Evolutionary conservation across 2,113 vertebrate species (phyloP), one percentile per base, ranked within the genome.

Genomic region (Hoplias malabaricus): DNA sequence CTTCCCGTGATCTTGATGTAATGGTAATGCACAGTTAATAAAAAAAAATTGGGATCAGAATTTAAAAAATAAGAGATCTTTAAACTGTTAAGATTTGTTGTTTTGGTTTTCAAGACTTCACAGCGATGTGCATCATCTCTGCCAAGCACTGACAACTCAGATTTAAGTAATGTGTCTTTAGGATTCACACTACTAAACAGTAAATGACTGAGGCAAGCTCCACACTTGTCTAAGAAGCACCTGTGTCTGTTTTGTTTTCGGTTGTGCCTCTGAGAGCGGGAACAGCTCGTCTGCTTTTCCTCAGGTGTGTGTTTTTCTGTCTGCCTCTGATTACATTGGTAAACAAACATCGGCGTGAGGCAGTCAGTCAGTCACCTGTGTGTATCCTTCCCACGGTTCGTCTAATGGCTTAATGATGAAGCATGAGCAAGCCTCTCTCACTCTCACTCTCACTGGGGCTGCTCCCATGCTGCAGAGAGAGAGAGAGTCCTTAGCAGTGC

Each of bases 191-290:
- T 13, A 14, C 0, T 56, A 11, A 29, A 27, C 62, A 76, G 16
- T 33, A 68, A 76, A 57, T 33, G 73, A 48, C 73, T 67, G 74
- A 67, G 50, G 74, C 63, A 40, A 43, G 25, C 84, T 91, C 92
- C 93, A 27, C 88, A 93, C 94, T 93, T 74, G 92, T 94, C 14
- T 34, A 9, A n/a, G 10, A 34, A 40, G 48, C 42, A 48, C 62
- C 25, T 43, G 5, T 31, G 25, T 19, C 5, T 25, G 23, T 25
- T 5, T 27, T 76, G 21, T 53, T 94, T 91, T 92, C 94, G 93
- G 93, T 90, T 90, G 93, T 94, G 90, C 92, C 94, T 95, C 94
- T 93, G 88, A 68, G 61, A 43, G 46, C 38, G 5, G 2, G 34
- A 68, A 23, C 33, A 56, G 5, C 53, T 57, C 38, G 27, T 53